Base-by-base conservation (phyloP, 2,888 invertebrate species). In the Nasonia oneida region DNA sequence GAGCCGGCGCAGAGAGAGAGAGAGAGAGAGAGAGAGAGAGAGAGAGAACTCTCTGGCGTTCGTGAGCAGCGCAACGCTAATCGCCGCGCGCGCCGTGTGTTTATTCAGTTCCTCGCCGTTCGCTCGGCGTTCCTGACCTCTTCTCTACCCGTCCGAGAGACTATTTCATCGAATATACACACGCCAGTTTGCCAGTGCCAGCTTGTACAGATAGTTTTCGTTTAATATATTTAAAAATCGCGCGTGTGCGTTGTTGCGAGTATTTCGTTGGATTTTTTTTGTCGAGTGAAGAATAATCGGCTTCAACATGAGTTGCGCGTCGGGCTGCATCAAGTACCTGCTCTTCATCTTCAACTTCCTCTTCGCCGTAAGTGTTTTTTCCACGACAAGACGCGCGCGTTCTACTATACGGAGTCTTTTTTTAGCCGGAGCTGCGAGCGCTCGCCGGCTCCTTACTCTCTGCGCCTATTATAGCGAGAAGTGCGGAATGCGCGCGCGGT, bases 281-380 rank as follows among this genome's bases (percentile, higher is more conserved):
- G 29, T 29, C 37, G 4, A 37, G 33, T 10, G 70, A 15, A 70
- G 71, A n/a, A 23, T 29, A 29, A 74, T 33, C 15, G 3, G 18
- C 73, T 14, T 39, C 73, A 57, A 74, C 14, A 96, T 96, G 95
- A 95, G 95, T 94, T 96, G 95, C 94, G 96, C 95, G 91, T 95
- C 96, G 94, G 95, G 95, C 92, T 95, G 96, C 94, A 95, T 96
- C 93, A 97, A 97, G 95, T 97, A 96, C 94, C 95, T 97, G 90
- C 95, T 97, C 91, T 97, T 97, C 93, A 94, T 96, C 93, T 96
- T 97, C 94, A 97, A 97, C 93, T 91, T 96, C 89, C 89, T 96
- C 87, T 96, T 96, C 91, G 95, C 95, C 94, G 96, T 97, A 94
- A 96, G 96, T 96, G 79, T 64, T 53, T 15, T 53, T 1, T 6